Base-by-base conservation (phyloP, 2,113 vertebrate genomes). In the Burhinus bistriatus region DNA sequence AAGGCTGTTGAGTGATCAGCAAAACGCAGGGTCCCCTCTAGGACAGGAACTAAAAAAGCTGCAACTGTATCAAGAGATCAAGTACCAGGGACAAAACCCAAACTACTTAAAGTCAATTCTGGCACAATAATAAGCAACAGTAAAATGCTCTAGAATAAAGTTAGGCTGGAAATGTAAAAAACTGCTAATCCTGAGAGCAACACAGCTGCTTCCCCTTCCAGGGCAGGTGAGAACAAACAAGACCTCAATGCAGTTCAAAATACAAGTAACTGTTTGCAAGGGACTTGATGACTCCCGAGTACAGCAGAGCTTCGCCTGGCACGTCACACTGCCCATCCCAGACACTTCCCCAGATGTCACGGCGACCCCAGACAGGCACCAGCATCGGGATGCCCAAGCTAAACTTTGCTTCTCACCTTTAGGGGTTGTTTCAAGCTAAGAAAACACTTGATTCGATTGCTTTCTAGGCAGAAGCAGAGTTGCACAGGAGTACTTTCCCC, bases 261-360 rank as follows among this genome's bases (percentile, higher is more conserved):
- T 6, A 30, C 9, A 23, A 47, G 1, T 4, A 44, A 38, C 36
- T 38, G 8, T 27, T 44, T 55, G 42, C 11, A 82, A 38, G 44
- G 54, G 49, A 36, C n/a, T 40, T 14, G 30, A 9, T 14, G 47
- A 47, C 6, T 5, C 9, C 15, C 1, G 20, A 29, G 40, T 9
- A 11, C 21, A 45, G 36, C 47, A 78, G 23, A 51, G 42, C 32
- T 26, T 21, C 12, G 49, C 27, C 64, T 9, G 26, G 26, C 38
- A 62, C 2, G 0, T 34, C 58, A 68, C 66, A 14, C 51, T 44
- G 23, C 32, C 47, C 2, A 0, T 25, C 61, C 55, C 71, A 78
- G 65, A 5, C 1, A 0, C 71, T 52, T 54, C 55, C 49, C 4
- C 0, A 55, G 64, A 27, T 1, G 3, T 7, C n/a, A 23, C 0